Evolutionary conservation across 2,797 vertebrate species (phyloP).

Genomic region (Siniperca undulata): DNA sequence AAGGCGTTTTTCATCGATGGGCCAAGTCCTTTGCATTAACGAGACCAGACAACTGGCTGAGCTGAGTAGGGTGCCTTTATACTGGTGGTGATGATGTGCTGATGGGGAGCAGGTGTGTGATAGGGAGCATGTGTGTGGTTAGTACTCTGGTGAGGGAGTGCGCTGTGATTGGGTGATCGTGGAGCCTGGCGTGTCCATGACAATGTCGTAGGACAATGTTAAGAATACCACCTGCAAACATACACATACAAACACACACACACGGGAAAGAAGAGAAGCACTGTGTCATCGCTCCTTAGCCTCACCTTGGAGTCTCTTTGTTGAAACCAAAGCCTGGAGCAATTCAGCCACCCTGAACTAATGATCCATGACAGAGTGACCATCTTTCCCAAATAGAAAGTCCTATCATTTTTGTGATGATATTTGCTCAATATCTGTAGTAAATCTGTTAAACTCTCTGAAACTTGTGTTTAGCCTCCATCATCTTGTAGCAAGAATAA

Average conservation of each 20-base stretch:
- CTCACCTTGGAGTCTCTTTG: conserved; percentile 1
- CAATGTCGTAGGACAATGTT: background rate
- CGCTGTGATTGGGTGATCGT: too few relatives aligned
- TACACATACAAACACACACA: background rate
- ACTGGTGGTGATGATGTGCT: too few relatives aligned
- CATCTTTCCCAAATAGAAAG: background rate
- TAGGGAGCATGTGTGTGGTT: too few relatives aligned
- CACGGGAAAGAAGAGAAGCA: background rate
- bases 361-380: conserved; percentile 12
- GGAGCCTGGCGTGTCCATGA: too few relatives aligned
- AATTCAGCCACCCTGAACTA: background rate
- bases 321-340: conserved; percentile 4
- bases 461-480: background rate
- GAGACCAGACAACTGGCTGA: too few relatives aligned
- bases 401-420: conserved; percentile 13
- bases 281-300: background rate
- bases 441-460: background rate
- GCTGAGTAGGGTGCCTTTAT: too few relatives aligned
- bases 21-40: too few relatives aligned
- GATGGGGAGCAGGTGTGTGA: too few relatives aligned
- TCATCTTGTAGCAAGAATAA: conserved; percentile 4
- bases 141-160: too few relatives aligned
- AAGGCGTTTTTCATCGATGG: too few relatives aligned
- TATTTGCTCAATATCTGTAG: conserved; percentile 4
- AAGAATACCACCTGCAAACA: background rate